Conservation (phyloP, 2,797 vertebrate genomes). For the Enteromius argenteus region DNA sequence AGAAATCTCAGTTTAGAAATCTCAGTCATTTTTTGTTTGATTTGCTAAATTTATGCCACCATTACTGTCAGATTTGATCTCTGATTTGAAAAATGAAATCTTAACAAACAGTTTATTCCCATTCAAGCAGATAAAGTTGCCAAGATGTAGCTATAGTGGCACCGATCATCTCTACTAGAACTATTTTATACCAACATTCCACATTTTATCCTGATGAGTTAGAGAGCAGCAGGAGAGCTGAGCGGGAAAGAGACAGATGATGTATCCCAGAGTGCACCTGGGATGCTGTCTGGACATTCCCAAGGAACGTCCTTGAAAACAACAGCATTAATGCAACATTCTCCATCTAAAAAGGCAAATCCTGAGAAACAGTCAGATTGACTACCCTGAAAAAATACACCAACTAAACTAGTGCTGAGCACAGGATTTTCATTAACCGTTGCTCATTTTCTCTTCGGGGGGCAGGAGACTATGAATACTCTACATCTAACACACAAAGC, state of each 20-base stretch:
- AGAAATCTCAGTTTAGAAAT: background rate
- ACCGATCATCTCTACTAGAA: background rate
- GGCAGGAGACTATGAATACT: conserved; percentile 51
- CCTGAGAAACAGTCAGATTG: conserved; percentile 2
- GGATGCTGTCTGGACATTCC: conserved; percentile 68
- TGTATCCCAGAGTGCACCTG: conserved; percentile 72
- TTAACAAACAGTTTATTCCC: background rate
- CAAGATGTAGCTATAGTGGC: background rate
- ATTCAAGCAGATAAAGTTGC: conserved; percentile 1
- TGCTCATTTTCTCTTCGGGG: conserved; percentile 38
- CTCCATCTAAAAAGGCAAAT: conserved; percentile 74
- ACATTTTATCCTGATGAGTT: background rate
- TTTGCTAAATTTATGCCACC: background rate
- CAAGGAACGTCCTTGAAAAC: conserved; percentile 79
- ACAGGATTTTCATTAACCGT: conserved; percentile 29
- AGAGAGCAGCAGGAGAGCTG: conserved; percentile 55
- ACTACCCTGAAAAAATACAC: conserved; percentile 33
- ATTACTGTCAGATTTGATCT: background rate
- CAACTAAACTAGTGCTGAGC: conserved; percentile 17
- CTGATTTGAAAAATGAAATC: background rate
- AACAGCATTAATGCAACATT: conserved; percentile 78
- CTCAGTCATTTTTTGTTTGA: background rate
- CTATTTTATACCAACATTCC: background rate
- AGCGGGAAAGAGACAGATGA: conserved; percentile 37
- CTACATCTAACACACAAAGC: conserved; percentile 56